phyloP scores from a whole-genome alignment of 1,140 invertebrate species.

The Bactericera cockerelli region DNA sequence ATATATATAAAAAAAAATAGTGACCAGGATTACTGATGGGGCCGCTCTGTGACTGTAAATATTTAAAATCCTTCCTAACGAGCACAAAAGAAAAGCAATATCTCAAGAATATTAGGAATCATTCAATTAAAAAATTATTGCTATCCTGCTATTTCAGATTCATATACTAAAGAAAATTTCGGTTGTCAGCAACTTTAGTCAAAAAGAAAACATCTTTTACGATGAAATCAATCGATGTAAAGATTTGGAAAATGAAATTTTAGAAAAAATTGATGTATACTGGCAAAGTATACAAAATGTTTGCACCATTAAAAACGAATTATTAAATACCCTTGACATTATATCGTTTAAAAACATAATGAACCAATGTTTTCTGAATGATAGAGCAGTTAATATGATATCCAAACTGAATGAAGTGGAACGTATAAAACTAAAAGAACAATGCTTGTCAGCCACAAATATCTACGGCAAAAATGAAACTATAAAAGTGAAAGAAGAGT shows the following conservation, averaged over 20 bases:
- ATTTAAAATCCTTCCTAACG: no score
- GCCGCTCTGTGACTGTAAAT: no score
- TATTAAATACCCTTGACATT: neutral
- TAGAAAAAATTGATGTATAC: neutral
- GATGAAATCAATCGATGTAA: neutral
- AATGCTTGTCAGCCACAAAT: neutral
- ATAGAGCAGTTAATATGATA: neutral
- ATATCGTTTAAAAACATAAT: neutral
- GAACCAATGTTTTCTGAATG: no score
- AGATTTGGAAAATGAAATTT: neutral
- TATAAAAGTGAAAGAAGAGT: neutral
- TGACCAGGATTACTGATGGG: no score
- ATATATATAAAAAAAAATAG: no score
- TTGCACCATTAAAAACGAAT: neutral
- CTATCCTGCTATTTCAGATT: no score
- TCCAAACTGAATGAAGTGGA: neutral
- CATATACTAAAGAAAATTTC: no score
- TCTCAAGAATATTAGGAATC: no score
- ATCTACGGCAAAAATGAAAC: neutral
- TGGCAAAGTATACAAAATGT: neutral
- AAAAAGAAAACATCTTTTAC: no score
- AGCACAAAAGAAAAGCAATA: no score
- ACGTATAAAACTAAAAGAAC: neutral
- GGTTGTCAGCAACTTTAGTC: no score
- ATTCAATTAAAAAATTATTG: no score